A percentile compares a stretch with the other conserved stretches of the same genome.
Conservation (phyloP, 2,888 invertebrate genomes). For the Leptopilina myrica region DNA sequence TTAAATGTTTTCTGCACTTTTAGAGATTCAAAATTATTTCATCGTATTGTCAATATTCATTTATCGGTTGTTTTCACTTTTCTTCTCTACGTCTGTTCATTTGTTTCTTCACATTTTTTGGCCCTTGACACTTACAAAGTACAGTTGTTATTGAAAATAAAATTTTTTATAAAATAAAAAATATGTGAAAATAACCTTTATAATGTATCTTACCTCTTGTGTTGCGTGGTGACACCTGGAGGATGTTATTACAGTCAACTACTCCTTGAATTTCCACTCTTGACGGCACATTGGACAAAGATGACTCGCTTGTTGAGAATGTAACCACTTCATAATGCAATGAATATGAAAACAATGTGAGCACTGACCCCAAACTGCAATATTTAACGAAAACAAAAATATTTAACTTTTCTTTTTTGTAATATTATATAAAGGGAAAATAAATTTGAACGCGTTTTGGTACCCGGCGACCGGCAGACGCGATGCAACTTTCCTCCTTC, state of each 20-base stretch:
- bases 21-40: too few relatives aligned
- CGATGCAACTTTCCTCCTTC: not conserved
- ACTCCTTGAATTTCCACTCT: conserved; percentile 97
- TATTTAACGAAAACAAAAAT: conserved; percentile 1
- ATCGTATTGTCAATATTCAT: too few relatives aligned
- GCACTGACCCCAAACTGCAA: conserved; percentile 96
- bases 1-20: too few relatives aligned
- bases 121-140: too few relatives aligned
- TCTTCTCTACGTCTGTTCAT: too few relatives aligned
- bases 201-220: conserved; percentile 59
- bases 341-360: conserved; percentile 99
- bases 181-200: too few relatives aligned
- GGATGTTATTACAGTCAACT: conserved; percentile 63
- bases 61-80: too few relatives aligned
- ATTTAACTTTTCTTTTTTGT: too few relatives aligned
- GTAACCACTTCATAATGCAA: conserved; percentile 99
- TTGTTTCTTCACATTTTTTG: too few relatives aligned
- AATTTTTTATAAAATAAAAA: too few relatives aligned
- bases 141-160: too few relatives aligned
- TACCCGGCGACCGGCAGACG: conserved; percentile 27
- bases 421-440: too few relatives aligned
- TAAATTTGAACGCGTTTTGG: conserved; percentile 11
- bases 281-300: conserved; percentile 98
- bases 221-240: conserved; percentile 70
- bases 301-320: conserved; percentile 92